Conservation (phyloP, 2,797 vertebrate species). For the Pelobates cultripes region DNA sequence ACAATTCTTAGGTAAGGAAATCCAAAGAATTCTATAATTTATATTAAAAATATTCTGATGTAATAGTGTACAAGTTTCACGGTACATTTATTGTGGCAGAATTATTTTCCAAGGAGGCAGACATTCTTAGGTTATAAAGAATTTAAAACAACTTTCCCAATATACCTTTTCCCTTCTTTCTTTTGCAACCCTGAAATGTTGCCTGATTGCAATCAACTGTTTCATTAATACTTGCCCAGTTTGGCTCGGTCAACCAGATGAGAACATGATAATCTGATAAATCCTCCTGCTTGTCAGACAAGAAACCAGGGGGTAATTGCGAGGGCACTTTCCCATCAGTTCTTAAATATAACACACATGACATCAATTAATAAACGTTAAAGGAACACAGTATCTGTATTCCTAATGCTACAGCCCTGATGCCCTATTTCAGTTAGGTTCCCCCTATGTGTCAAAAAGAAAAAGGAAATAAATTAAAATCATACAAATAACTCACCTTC, state of each 20-base stretch:
- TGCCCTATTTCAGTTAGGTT: no score
- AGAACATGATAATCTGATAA: not conserved
- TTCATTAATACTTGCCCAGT: conserved; percentile 5
- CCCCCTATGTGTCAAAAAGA: no score
- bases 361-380: not conserved
- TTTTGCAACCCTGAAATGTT: not conserved
- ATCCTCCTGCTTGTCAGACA: not conserved
- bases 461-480: no score
- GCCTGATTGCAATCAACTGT: conserved; percentile 20
- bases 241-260: conserved; percentile 3
- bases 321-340: not conserved
- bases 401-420: no score
- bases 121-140: not conserved
- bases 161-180: not conserved
- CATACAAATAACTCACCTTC: no score
- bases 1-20: no score
- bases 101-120: not conserved
- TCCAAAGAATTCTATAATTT: no score
- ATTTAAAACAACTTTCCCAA: not conserved
- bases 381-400: no score
- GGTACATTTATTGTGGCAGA: not conserved
- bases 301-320: not conserved
- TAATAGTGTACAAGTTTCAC: not conserved
- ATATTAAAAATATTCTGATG: not conserved
- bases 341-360: not conserved